Percentiles rank a stretch among this genome's conserved stretches.
Evolutionary conservation across 2,113 vertebrate genomes (phyloP).

Genomic region (Scartelaos histophorus): DNA sequence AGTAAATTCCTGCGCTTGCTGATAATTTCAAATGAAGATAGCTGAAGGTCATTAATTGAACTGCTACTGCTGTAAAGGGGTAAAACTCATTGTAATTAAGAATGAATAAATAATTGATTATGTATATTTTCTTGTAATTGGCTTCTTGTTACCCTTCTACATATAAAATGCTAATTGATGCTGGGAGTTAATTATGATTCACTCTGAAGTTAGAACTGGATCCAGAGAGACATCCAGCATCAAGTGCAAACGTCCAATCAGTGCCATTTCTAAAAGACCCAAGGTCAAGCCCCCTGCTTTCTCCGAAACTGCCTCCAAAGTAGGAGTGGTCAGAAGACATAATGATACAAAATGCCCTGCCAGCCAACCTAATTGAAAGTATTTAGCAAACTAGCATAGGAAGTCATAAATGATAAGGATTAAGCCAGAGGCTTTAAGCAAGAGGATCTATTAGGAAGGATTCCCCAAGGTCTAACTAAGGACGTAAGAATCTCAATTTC

Average conservation of each 20-base stretch:
- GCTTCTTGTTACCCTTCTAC: conserved; percentile 70
- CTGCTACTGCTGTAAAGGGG: conserved; percentile 65
- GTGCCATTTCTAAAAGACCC: conserved; percentile 40
- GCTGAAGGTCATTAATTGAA: conserved; percentile 80
- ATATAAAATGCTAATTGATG: conserved; percentile 73
- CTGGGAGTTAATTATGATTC: conserved; percentile 72
- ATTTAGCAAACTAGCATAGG: conserved; percentile 76
- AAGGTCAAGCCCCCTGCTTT: conserved; percentile 44
- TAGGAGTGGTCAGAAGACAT: conserved; percentile 57
- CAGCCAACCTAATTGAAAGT: conserved; percentile 74
- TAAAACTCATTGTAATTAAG: conserved; percentile 77
- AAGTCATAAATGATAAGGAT: conserved; percentile 74
- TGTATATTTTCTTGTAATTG: conserved; percentile 77
- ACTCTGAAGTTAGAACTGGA: conserved; percentile 51
- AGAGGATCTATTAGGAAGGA: conserved; percentile 71
- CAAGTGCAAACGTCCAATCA: conserved; percentile 52
- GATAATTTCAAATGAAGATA: conserved; percentile 75
- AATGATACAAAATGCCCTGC: conserved; percentile 60
- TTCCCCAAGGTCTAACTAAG: conserved; percentile 75
- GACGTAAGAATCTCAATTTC: conserved; percentile 59
- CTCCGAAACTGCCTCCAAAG: conserved; percentile 39
- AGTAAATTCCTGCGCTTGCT: conserved; percentile 63
- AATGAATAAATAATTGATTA: conserved; percentile 79
- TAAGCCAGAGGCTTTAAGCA: conserved; percentile 74
- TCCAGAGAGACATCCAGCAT: conserved; percentile 51